These are phyloP conservation scores for Paelopatides confundens DNA, from an alignment of 53 echinoderm and acorn worm genomes.

Conservation along the genomic window DNA sequence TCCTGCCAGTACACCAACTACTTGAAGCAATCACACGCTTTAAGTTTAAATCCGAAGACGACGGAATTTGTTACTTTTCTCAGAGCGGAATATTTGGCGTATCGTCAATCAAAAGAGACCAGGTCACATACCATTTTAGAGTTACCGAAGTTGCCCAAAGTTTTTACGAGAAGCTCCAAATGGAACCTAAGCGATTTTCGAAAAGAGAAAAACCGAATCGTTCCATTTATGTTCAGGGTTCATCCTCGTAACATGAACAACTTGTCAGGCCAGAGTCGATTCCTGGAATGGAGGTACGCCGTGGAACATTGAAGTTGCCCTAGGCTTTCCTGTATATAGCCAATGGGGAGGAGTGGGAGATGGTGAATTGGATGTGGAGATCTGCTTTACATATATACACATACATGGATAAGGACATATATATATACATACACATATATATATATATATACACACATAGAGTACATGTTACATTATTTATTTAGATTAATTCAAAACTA, in stretches of 20 bases:
- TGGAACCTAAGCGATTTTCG: constrained; percentile 4
- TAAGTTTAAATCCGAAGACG: not conserved
- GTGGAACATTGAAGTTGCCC: not conserved
- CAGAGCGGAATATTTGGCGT: constrained; percentile 3
- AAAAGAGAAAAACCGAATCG: not conserved
- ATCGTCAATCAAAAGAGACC: not conserved
- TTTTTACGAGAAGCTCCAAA: not conserved
- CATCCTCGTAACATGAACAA: constrained; percentile 14
- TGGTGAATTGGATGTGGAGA: too few species aligned
- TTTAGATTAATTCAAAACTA: too few species aligned
- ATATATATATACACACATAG: too few species aligned
- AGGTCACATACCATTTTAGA: not conserved
- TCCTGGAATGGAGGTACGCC: constrained; percentile 2
- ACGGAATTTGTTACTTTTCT: not conserved
- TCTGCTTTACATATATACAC: too few species aligned
- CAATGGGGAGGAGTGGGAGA: too few species aligned
- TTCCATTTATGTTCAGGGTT: constrained; percentile 36
- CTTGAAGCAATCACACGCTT: not conserved
- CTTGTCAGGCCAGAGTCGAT: not conserved
- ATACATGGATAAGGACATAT: too few species aligned
- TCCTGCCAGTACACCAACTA: not conserved
- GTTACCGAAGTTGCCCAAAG: constrained; percentile 8
- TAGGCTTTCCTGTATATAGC: too few species aligned
- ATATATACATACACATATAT: too few species aligned
- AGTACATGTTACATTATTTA: too few species aligned